Conservation (phyloP, 2,888 invertebrate genomes). For the Caenorhabditis zanzibari region DNA sequence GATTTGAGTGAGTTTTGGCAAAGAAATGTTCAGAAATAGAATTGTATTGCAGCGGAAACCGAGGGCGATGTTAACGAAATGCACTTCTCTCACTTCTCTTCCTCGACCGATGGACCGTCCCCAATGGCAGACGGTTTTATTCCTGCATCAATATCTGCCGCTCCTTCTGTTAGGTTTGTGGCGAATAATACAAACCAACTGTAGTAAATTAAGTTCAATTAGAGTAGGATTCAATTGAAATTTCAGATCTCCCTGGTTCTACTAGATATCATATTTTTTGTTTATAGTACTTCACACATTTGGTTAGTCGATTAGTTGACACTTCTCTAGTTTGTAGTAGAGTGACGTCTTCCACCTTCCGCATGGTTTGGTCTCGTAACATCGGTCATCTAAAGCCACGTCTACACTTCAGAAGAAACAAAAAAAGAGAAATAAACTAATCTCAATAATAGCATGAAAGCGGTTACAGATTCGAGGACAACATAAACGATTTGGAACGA, state of each 20-base stretch:
- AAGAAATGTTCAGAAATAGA: neutral
- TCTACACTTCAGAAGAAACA: neutral
- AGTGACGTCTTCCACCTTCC: slow-evolving; percentile 24
- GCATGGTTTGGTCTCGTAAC: slow-evolving; percentile 34
- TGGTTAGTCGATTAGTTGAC: slow-evolving; percentile 30
- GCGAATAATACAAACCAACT: neutral
- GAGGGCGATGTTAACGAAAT: slow-evolving; percentile 70
- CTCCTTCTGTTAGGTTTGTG: slow-evolving; percentile 63
- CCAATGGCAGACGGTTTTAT: slow-evolving; percentile 59
- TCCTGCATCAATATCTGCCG: slow-evolving; percentile 57
- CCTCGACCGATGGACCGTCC: slow-evolving; percentile 54
- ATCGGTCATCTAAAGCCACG: slow-evolving; percentile 26
- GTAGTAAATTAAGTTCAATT: neutral
- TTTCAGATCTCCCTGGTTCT: slow-evolving; percentile 56
- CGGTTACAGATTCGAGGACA: slow-evolving; percentile 62
- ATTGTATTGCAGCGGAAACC: slow-evolving; percentile 66
- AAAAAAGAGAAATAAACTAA: neutral
- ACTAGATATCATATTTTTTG: slow-evolving; percentile 29
- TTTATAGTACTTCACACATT: slow-evolving; percentile 18
- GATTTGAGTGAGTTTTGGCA: slow-evolving; percentile 68
- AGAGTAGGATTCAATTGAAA: slow-evolving; percentile 4
- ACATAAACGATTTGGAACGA: slow-evolving; percentile 61
- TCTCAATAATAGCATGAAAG: slow-evolving; percentile 19
- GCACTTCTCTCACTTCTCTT: slow-evolving; percentile 66
- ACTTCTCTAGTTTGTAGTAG: slow-evolving; percentile 23